phyloP scores from a whole-genome alignment of 2,888 invertebrate species.

The Drosophila acutilabella region DNA sequence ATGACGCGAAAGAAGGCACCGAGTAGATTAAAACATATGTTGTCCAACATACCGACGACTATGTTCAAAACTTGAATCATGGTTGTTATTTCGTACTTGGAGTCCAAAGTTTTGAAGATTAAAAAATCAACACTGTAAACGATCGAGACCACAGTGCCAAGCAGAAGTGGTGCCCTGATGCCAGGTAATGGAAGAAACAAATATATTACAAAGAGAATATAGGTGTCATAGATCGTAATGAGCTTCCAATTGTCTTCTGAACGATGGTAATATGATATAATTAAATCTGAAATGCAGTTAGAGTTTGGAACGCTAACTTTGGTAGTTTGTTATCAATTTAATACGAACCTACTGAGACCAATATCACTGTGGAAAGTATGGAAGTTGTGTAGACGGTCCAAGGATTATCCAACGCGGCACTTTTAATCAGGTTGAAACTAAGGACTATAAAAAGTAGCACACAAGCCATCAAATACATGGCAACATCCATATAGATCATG shows the following conservation, averaged over 20 bases:
- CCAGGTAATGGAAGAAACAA: constrained; percentile 53
- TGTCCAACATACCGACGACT: constrained; percentile 24
- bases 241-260: constrained; percentile 12
- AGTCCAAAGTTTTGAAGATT: too few species aligned
- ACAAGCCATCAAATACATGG: neutral
- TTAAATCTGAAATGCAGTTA: neutral
- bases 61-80: neutral
- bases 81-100: neutral
- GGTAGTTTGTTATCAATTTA: neutral
- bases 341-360: constrained; percentile 41
- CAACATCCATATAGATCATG: constrained; percentile 36
- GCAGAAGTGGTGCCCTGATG: constrained; percentile 19
- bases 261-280: constrained; percentile 34
- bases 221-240: constrained; percentile 44
- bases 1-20: constrained; percentile 51
- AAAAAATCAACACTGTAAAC: too few species aligned
- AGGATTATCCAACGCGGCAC: neutral
- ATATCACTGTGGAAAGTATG: neutral
- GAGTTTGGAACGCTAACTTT: neutral
- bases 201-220: constrained; percentile 49
- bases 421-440: constrained; percentile 38
- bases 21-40: constrained; percentile 46
- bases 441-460: constrained; percentile 17
- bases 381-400: constrained; percentile 47
- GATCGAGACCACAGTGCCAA: constrained; percentile 22